Evolutionary conservation across 1,140 invertebrate genomes (phyloP).

Genomic region (Steinernema khuongi): DNA sequence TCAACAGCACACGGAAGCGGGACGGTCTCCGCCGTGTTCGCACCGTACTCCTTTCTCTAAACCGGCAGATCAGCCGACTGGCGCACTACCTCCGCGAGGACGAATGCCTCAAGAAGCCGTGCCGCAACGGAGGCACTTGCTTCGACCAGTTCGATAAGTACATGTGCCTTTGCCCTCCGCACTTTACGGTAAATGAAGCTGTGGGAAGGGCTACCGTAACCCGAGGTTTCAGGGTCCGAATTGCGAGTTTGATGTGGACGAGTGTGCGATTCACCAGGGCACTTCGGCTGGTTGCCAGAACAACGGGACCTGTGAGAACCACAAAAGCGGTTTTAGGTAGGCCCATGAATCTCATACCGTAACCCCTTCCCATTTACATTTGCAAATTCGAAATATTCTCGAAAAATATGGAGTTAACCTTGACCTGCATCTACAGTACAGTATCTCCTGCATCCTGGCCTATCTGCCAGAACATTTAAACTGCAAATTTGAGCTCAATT

Average conservation of each 20-base stretch:
- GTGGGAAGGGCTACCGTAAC: not conserved
- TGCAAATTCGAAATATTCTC: too few species aligned
- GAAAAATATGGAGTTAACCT: too few species aligned
- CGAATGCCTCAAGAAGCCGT: constrained; percentile 66
- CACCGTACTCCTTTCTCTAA: constrained; percentile 32
- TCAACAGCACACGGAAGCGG: constrained; percentile 21
- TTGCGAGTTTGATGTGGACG: constrained; percentile 50
- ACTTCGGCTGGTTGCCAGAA: constrained; percentile 60
- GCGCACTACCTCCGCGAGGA: constrained; percentile 23
- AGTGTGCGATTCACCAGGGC: constrained; percentile 56
- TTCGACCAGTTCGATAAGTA: constrained; percentile 61
- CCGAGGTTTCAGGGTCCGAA: constrained; percentile 29
- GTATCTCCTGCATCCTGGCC: too few species aligned
- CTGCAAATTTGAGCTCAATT: too few species aligned
- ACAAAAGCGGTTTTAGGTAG: constrained; percentile 31
- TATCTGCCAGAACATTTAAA: too few species aligned
- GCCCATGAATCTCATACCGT: constrained; percentile 19
- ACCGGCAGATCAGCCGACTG: constrained; percentile 38
- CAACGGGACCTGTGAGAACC: constrained; percentile 61
- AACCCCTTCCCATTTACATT: too few species aligned
- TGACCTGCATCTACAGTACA: too few species aligned
- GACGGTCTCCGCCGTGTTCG: constrained; percentile 33
- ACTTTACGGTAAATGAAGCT: constrained; percentile 67
- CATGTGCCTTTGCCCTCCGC: constrained; percentile 71
- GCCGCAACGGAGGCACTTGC: constrained; percentile 63